Conservation (phyloP, 23 tunicate genomes). For the Corella eumyota region DNA sequence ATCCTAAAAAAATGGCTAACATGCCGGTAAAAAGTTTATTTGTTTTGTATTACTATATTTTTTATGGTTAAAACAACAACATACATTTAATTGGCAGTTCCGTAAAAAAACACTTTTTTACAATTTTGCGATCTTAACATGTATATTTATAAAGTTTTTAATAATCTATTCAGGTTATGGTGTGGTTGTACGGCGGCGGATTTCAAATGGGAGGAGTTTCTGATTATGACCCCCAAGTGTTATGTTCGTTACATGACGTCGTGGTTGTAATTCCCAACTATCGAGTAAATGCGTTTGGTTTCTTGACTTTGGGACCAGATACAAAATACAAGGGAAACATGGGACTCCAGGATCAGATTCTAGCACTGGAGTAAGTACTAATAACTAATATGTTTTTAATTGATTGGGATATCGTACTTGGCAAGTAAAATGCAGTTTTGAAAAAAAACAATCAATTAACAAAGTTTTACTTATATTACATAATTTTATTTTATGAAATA, state of each 20-base stretch:
- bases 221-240: conserved; percentile 6
- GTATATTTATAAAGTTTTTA: no score
- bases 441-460: no score
- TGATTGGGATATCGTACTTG: no score
- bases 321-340: conserved; percentile 11
- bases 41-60: neutral
- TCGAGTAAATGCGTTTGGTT: conserved; percentile 16
- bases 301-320: conserved; percentile 1
- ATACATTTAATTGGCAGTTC: no score
- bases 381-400: neutral
- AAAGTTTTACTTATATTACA: neutral
- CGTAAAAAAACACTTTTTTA: no score
- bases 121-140: no score
- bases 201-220: conserved; percentile 6
- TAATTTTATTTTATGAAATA: neutral
- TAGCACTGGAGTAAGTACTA: conserved; percentile 10
- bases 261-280: conserved; percentile 21
- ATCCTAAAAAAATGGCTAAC: neutral
- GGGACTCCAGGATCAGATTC: conserved; percentile 15
- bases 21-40: conserved; percentile 7
- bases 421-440: no score
- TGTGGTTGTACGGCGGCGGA: conserved; percentile 27
- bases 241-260: conserved; percentile 12
- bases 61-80: neutral
- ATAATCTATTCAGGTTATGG: conserved; percentile 20